Percentiles rank a stretch among this genome's conserved stretches.
Evolutionary conservation across 2,797 vertebrate species (phyloP).

Genomic region (Liasis olivaceus): DNA sequence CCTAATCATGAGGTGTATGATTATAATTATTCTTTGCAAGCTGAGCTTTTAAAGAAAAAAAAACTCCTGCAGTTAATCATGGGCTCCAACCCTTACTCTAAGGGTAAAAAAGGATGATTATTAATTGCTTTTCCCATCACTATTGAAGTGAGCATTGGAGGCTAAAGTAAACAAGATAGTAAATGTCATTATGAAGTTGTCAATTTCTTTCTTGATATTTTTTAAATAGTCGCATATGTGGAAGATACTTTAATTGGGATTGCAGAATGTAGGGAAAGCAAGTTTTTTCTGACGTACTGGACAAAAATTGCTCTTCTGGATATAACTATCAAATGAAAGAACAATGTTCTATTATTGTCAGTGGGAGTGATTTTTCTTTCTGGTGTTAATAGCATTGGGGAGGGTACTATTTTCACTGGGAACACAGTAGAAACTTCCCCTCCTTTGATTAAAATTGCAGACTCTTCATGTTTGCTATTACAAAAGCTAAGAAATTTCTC

Average conservation of each 20-base stretch:
- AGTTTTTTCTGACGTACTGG: neutral
- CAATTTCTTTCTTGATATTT: neutral
- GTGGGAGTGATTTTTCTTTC: neutral
- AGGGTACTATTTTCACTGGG: neutral
- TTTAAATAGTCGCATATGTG: neutral
- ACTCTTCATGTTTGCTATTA: neutral
- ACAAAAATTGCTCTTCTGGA: neutral
- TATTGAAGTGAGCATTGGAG: neutral
- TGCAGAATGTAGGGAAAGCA: neutral
- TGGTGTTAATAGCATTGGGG: neutral
- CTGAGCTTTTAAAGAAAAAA: neutral
- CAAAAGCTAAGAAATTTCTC: neutral
- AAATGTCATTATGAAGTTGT: neutral
- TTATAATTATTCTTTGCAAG: constrained; percentile 17
- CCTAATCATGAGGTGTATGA: neutral
- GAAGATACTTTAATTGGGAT: neutral
- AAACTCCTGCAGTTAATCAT: neutral
- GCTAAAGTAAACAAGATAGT: neutral
- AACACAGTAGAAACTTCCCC: neutral
- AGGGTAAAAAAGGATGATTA: neutral
- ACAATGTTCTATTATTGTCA: neutral
- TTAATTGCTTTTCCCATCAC: neutral
- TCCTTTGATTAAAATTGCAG: neutral
- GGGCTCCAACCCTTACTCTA: neutral
- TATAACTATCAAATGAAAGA: neutral